Percentiles rank a stretch among this genome's conserved stretches.
phyloP scores from a whole-genome alignment of 2,113 vertebrate species.

The Sialia sialis region DNA sequence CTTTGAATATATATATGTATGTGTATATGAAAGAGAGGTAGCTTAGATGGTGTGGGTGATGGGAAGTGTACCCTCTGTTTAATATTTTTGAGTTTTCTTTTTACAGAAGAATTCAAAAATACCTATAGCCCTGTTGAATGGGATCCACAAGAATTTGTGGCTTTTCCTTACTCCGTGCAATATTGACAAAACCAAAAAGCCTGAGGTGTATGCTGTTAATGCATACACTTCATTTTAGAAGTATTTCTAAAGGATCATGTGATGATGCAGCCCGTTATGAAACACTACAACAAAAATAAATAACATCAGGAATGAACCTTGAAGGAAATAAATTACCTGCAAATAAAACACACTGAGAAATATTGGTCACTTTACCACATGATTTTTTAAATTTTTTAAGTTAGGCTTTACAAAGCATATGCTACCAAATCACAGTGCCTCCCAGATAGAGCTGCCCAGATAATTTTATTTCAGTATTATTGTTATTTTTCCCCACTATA shows the following conservation, averaged over 20 bases:
- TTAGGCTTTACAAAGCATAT: conserved; percentile 34
- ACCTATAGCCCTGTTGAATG: neutral
- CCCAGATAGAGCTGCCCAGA: conserved; percentile 41
- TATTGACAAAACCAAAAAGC: neutral
- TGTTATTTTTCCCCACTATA: conserved; percentile 66
- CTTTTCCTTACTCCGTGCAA: neutral
- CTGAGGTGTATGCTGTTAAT: neutral
- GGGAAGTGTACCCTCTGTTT: neutral
- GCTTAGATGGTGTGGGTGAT: neutral
- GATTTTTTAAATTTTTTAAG: neutral
- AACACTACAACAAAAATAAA: neutral
- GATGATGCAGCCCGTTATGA: neutral
- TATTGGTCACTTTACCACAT: neutral
- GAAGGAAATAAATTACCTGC: neutral
- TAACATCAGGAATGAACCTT: neutral
- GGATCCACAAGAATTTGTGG: neutral
- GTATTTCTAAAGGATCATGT: neutral
- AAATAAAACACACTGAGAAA: conserved; percentile 13
- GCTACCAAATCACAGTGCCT: conserved; percentile 20
- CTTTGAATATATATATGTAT: neutral
- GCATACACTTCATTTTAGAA: neutral
- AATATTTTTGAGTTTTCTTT: neutral
- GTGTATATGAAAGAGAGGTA: neutral
- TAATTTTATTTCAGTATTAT: conserved; percentile 64
- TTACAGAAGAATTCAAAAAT: neutral